phyloP scores from a whole-genome alignment of 1,140 invertebrate genomes.

The Drosophila guanche region DNA sequence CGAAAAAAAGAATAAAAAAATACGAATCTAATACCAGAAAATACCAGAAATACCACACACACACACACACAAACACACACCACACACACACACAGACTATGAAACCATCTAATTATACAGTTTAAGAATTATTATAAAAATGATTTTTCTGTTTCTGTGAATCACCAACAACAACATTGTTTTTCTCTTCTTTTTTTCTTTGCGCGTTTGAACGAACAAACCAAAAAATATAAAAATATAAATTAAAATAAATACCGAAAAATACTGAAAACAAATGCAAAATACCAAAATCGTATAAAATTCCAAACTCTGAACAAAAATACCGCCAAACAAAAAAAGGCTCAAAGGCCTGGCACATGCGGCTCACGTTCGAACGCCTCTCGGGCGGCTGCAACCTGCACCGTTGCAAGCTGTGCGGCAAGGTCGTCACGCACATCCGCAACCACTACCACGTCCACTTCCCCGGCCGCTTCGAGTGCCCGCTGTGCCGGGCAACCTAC shows the following conservation, averaged over 20 bases:
- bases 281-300: constrained; percentile 36
- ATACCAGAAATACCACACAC: constrained; percentile 10
- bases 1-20: constrained; percentile 35
- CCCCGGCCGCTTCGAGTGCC: constrained; percentile 93
- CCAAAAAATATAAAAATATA: constrained; percentile 42
- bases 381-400: constrained; percentile 94
- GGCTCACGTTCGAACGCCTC: constrained; percentile 94
- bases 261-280: constrained; percentile 30
- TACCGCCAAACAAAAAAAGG: constrained; percentile 84
- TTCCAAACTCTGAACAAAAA: constrained; percentile 16
- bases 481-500: constrained; percentile 93
- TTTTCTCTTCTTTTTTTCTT: constrained; percentile 83
- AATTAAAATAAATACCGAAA: constrained; percentile 27
- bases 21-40: constrained; percentile 32
- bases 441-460: constrained; percentile 96
- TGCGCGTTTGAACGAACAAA: constrained; percentile 76
- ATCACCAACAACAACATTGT: constrained; percentile 83
- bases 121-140: constrained; percentile 81
- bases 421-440: constrained; percentile 95
- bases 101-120: constrained; percentile 71
- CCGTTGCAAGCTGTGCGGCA: constrained; percentile 95
- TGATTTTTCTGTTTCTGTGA: constrained; percentile 82
- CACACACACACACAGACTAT: constrained; percentile 47
- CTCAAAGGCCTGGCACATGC: constrained; percentile 95
- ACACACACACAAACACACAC: constrained; percentile 31